A percentile compares a stretch with the other conserved stretches of the same genome.
Evolutionary conservation across 2,113 vertebrate species (phyloP).

Genomic region (Pedionomus torquatus): DNA sequence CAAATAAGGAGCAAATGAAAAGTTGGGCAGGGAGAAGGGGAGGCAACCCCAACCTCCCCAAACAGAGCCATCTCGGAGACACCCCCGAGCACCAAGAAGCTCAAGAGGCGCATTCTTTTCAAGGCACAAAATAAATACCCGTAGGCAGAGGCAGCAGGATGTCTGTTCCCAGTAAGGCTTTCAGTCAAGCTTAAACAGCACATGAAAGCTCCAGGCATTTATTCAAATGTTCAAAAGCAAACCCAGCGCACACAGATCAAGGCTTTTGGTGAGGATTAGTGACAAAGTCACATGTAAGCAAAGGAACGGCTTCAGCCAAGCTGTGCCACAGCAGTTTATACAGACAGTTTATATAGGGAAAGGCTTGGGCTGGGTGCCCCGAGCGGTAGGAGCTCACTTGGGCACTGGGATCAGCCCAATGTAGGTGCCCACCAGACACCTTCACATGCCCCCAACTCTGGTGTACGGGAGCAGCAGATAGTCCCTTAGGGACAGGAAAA

Average conservation of each 20-base stretch:
- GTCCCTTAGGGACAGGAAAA: rapidly evolving
- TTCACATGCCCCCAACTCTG: rapidly evolving
- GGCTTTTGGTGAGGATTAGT: slow-evolving; percentile 10
- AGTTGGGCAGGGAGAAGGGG: neutral
- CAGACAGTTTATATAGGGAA: neutral
- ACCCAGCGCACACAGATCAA: neutral
- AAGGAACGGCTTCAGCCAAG: neutral
- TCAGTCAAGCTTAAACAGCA: neutral
- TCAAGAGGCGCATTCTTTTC: neutral
- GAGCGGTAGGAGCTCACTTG: neutral
- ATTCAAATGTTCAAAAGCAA: slow-evolving; percentile 35
- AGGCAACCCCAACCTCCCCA: neutral
- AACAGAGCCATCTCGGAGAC: neutral
- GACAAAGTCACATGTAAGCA: neutral
- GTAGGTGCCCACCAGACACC: neutral
- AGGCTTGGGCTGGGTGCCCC: neutral
- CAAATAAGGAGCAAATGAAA: slow-evolving; percentile 64
- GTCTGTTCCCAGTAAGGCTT: slow-evolving; percentile 14
- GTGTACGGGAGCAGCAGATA: rapidly evolving
- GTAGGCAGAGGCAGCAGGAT: slow-evolving; percentile 53
- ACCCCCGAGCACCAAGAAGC: neutral
- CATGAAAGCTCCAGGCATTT: slow-evolving; percentile 46
- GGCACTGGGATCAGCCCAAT: neutral
- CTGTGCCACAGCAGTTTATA: neutral
- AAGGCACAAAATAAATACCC: slow-evolving; percentile 59